Evolutionary conservation across 2,113 vertebrate species (phyloP), one percentile per base, ranked within the genome.

Genomic region (Psittacus erithacus): DNA sequence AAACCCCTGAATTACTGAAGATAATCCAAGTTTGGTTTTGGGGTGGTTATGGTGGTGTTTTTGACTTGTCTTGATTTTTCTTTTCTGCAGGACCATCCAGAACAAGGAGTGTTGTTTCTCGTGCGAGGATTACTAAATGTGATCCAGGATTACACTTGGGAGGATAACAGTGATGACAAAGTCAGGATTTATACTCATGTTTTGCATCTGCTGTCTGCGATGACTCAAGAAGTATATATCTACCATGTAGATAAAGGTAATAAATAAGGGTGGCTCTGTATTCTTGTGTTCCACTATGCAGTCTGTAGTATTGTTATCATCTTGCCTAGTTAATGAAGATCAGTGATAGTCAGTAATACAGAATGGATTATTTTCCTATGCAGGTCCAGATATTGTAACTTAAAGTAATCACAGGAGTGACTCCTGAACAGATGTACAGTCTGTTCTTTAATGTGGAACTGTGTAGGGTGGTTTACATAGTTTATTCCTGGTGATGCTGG

Each of bases 71-170:
- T 74, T n/a, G 57, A 59, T 59, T 69, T 83, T 29, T 28, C 62
- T 43, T 59, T 44, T 13, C 73, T 46, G 28, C 73, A 99, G 99
- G 99, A 99, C 97, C 99, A 99, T 90, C 99, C 99, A 6, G 99
- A 99, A 53, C 99, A 99, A 8, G 99, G 99, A 8, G 99, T 99
- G 93, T 93, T 99, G 68, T 99, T 99, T 88, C 98, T 99, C 33
- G 99, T 99, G 68, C 98, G 99, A 33, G 99, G 99, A 29, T 97
- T 99, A 82, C 98, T 99, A 35, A 99, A 99, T 62, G 99, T 99
- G 96, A 98, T 99, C 91, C 99, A 99, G 98, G 99, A 99, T 97
- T 99, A 99, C 79, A 99, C 98, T 10, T 99, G 99, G 99, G 99
- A 99, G 95, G 99, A 99, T 71, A 98, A 96, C 96, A 98, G 98